Percentiles rank a stretch among this genome's conserved stretches.
Conservation (phyloP, 2,113 vertebrate genomes). For the Puma concolor region DNA sequence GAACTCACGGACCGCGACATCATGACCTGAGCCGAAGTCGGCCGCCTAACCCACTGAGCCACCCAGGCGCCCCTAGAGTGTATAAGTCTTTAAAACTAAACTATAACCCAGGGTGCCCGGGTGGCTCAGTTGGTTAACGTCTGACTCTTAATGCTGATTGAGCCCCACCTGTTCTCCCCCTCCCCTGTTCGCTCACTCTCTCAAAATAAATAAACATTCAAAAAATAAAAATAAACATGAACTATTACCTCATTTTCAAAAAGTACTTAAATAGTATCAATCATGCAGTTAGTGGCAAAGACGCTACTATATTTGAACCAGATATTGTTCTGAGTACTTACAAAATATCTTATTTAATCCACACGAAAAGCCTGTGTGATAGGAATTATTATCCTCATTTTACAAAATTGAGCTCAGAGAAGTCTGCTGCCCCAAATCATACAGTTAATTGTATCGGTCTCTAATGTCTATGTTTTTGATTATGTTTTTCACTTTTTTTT, state of each 20-base stretch:
- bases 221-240: background rate
- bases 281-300: background rate
- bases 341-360: background rate
- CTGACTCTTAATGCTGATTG: background rate
- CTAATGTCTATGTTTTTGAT: background rate
- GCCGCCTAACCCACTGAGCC: too few relatives aligned
- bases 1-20: too few relatives aligned
- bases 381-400: background rate
- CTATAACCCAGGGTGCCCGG: background rate
- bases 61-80: too few relatives aligned
- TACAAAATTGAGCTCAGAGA: background rate
- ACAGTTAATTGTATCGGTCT: background rate
- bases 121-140: background rate
- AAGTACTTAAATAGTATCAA: background rate
- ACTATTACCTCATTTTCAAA: background rate
- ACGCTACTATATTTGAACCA: background rate
- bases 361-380: background rate
- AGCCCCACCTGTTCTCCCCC: too few relatives aligned
- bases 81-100: too few relatives aligned
- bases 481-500: too few relatives aligned
- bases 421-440: background rate
- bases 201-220: too few relatives aligned
- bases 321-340: background rate
- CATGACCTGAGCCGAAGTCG: too few relatives aligned
- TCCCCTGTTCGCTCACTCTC: too few relatives aligned